Base-by-base conservation (phyloP, 2,113 vertebrate genomes). In the Nesospiza acunhae region DNA sequence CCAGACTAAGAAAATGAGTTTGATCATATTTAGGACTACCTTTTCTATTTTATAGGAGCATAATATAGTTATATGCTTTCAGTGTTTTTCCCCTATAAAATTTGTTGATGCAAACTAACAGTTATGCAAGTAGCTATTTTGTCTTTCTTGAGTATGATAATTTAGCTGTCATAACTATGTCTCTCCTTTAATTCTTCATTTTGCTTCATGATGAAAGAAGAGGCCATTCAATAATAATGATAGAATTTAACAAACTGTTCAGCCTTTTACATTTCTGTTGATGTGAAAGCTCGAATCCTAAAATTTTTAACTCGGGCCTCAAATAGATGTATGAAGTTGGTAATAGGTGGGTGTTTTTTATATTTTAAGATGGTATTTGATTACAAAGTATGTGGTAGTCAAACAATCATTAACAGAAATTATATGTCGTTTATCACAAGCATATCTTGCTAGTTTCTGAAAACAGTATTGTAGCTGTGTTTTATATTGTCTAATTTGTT, bases 401-500 rank as follows among this genome's bases (percentile, higher is more conserved):
- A 92, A 64, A 68, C 44, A 75, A 14, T 91, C 91, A 64, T 94
- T 87, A 89, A 56, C 58, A 75, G 49, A 69, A 91, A 72, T 92
- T 82, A 39, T 21, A n/a, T 92, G 44, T 91, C 0, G 3, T 82
- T 94, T 95, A 78, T 87, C 44, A 56, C 35, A 81, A 89, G 33
- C 58, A 24, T 93, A 49, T 93, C n/a, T 56, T 84, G 13, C 64
- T 90, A 33, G 20, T 72, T 96, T 89, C 37, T 73, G 76, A 58
- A 84, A 94, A 41, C 67, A 68, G 64, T 93, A 81, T 76, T 58
- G 42, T 68, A 80, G 66, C 68, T 91, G 49, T 94, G 73, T 47
- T 90, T 91, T 89, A 49, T 64, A 27, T 82, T 89, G 15, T 68
- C 58, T 92, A 37, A 90, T 67, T 52, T 91, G 26, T 81, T 96